Percentiles rank a stretch among this genome's conserved stretches.
phyloP scores from a whole-genome alignment of 2,888 invertebrate species.

The Diarsia brunnea region DNA sequence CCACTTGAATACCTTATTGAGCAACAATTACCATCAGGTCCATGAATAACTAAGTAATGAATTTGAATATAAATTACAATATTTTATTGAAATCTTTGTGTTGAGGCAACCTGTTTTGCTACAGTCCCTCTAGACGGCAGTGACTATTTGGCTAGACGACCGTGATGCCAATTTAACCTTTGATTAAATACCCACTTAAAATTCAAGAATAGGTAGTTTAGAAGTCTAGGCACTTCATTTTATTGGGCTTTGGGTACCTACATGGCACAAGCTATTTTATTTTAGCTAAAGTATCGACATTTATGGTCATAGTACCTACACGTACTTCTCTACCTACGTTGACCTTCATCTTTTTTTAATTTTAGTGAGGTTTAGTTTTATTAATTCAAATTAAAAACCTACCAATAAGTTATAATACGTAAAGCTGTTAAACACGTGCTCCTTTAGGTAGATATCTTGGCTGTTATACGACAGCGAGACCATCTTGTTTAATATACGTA shows the following conservation, averaged over 20 bases:
- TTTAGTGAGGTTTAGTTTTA: not conserved
- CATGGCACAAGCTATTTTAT: not conserved
- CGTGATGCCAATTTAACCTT: constrained; percentile 54
- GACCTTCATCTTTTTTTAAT: not conserved
- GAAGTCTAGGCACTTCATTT: not conserved
- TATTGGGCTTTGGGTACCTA: not conserved
- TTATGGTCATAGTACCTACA: no score
- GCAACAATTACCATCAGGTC: not conserved
- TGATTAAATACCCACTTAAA: constrained; percentile 24
- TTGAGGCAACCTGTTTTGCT: constrained; percentile 28
- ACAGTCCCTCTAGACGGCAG: constrained; percentile 11
- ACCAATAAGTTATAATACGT: not conserved
- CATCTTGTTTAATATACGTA: constrained; percentile 16
- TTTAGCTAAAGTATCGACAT: not conserved
- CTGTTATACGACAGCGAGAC: constrained; percentile 7
- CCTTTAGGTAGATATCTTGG: not conserved
- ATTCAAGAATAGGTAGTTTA: constrained; percentile 8
- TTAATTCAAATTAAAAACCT: not conserved
- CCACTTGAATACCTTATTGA: not conserved
- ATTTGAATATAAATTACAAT: constrained; percentile 11
- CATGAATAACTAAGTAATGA: not conserved
- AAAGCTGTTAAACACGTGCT: constrained; percentile 7
- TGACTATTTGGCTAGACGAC: constrained; percentile 29
- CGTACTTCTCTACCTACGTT: not conserved
- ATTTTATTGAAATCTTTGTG: constrained; percentile 25